These are phyloP conservation scores for Clostera curtula DNA, from an alignment of 2,888 invertebrate species.

Conservation along the genomic window DNA sequence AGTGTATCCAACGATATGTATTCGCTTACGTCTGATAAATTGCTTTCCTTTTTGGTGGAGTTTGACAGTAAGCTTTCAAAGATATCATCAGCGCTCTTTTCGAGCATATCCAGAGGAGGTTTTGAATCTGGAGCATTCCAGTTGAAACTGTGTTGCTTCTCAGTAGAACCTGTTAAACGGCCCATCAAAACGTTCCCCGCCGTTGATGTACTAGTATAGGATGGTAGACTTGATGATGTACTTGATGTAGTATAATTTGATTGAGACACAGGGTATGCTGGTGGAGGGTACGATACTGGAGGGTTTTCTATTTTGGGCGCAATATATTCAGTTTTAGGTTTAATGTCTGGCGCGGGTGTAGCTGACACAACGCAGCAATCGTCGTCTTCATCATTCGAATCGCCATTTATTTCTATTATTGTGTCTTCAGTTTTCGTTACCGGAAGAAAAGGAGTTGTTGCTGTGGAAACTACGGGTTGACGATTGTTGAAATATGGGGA, in stretches of 20 bases:
- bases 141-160: slow-evolving; percentile 64
- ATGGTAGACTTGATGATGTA: slow-evolving; percentile 23
- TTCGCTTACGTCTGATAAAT: slow-evolving; percentile 68
- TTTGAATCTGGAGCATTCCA: slow-evolving; percentile 68
- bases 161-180: slow-evolving; percentile 41
- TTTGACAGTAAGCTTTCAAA: slow-evolving; percentile 62
- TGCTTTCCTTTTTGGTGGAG: slow-evolving; percentile 51
- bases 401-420: slow-evolving; percentile 65
- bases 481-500: slow-evolving; percentile 3
- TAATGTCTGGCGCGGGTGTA: slow-evolving; percentile 58
- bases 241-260: slow-evolving; percentile 30
- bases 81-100: slow-evolving; percentile 66
- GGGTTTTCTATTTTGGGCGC: slow-evolving; percentile 52
- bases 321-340: slow-evolving; percentile 36
- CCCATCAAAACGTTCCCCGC: too few relatives aligned
- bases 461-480: slow-evolving; percentile 21
- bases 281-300: slow-evolving; percentile 32
- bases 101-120: slow-evolving; percentile 55
- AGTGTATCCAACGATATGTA: slow-evolving; percentile 78
- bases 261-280: slow-evolving; percentile 34
- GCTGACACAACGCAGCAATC: slow-evolving; percentile 67
- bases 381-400: slow-evolving; percentile 66
- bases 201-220: too few relatives aligned
- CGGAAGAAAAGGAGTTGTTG: slow-evolving; percentile 35
- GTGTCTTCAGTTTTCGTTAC: slow-evolving; percentile 53